Base-by-base conservation (phyloP, 2,797 vertebrate genomes). In the Pterois miles region DNA sequence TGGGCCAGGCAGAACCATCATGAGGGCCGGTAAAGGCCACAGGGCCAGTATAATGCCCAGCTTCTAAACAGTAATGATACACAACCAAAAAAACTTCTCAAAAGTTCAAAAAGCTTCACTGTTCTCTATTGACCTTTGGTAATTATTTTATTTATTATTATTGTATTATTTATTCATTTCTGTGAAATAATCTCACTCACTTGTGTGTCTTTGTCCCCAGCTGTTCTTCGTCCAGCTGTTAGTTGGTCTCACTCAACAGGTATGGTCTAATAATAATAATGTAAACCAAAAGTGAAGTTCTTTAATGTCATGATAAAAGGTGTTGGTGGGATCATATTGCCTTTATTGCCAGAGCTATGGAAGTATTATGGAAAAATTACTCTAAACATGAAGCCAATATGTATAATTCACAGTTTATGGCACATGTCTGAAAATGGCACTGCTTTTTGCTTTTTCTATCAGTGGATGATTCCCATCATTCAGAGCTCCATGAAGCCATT, bases 391-490 rank as follows among this genome's bases (percentile, higher is more conserved):
- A 25, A 23, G 20, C 7, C 46, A 25, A 13, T 56, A 20, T 38
- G 13, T 22, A 20, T 25, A 65, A 65, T 38, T 27, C 10, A 10
- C 3, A 22, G 29, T 27, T 64, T 33, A n/a, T 20, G 23, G 22
- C 3, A 2, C 31, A 3, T 38, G 33, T 60, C 7, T 71, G 36
- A 52, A 52, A 48, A 52, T 33, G 6, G 1, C 8, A 1, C n/a
- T 48, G 38, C 23, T 66, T 76, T 38, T 31, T 57, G 53, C 14
- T 52, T 53, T 59, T 52, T 78, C 38, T 33, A 14, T 64, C 77
- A 98, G 97, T 98, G 97, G 97, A 97, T 98, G 96, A 95, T 98
- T 57, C 97, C 97, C 56, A 94, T 97, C 34, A 97, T 98, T 81
- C 96, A 96, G 86, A 98, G 97, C 91, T 98, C 97, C 72, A 98